Percentiles rank a stretch among this genome's conserved stretches.
These are phyloP conservation scores for Osmerus eperlanus DNA, from an alignment of 2,113 vertebrate genomes.

Conservation along the genomic window DNA sequence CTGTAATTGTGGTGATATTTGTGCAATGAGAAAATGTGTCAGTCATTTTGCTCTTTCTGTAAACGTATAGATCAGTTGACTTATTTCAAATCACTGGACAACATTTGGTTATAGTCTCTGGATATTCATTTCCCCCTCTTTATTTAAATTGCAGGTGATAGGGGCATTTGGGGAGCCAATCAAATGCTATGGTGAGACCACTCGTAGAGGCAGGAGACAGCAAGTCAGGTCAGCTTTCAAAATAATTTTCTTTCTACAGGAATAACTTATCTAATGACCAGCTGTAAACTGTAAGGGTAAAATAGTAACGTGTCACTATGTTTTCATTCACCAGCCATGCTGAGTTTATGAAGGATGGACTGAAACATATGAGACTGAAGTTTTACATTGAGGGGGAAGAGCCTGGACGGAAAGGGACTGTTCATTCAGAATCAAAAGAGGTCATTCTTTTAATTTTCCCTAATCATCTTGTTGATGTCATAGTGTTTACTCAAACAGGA, in stretches of 20 bases:
- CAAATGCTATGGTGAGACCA: constrained; percentile 87
- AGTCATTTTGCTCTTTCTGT: neutral
- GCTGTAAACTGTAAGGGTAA: neutral
- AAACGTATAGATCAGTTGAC: neutral
- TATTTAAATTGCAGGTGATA: constrained; percentile 73
- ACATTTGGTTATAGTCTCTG: neutral
- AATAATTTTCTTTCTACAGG: neutral
- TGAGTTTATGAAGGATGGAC: constrained; percentile 83
- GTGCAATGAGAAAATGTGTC: neutral
- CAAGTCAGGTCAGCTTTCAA: constrained; percentile 78
- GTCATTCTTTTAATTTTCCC: constrained; percentile 54
- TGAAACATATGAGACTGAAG: constrained; percentile 84
- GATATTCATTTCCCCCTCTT: constrained; percentile 3
- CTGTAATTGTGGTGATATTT: too few species aligned
- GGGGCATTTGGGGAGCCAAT: constrained; percentile 87
- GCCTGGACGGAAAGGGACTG: constrained; percentile 83
- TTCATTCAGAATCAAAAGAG: constrained; percentile 89
- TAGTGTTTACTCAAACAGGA: neutral
- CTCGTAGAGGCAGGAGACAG: constrained; percentile 88
- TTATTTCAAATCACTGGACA: too few species aligned
- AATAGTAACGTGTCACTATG: neutral
- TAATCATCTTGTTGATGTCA: neutral
- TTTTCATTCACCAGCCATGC: constrained; percentile 72
- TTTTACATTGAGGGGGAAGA: constrained; percentile 96
- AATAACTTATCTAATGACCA: neutral